Evolutionary conservation across 2,888 invertebrate species (phyloP), one percentile per base, ranked within the genome.

Genomic region (Drosophila prostipennis): DNA sequence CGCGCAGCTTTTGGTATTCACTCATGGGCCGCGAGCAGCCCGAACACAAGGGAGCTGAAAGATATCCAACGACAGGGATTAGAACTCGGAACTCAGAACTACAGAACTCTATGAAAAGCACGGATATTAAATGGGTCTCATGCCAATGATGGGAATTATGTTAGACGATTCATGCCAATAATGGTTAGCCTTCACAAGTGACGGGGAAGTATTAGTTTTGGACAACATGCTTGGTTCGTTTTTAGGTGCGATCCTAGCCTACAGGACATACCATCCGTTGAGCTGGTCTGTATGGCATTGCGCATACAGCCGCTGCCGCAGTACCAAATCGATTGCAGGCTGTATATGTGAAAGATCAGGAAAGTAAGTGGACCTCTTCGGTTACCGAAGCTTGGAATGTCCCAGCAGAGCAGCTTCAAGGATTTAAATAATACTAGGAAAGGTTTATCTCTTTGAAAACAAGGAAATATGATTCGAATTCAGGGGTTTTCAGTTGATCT

Each of bases 281-380:
- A 77, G 52, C 78, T 77, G 10, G 77, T 75, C 73, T 88, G 87
- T 48, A 91, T 82, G 43, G 76, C 87, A 76, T 92, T 88, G 14
- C 89, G 76, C 46, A 82, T 58, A 56, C 92, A 92, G 8, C 89
- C 89, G n/a, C 74, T 78, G 6, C 83, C 67, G 58, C 91, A 92
- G 64, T 82, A 90, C 91, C 91, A 92, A 69, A 89, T 83, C n/a
- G 92, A 89, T 77, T 92, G 92, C 34, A 92, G 60, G 2, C 91
- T 91, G 52, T 52, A 77, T 26, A 6, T 53, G 11, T 43, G 32
- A 29, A 52, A 42, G 14, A 48, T 46, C 13, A 19, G 16, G 3
- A 48, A 13, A 42, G 23, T 14, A 7, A 48, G 43, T 23, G 6
- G 13, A 23, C 23, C 16, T 46, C 14, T 34, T 34, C 19, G 4